Base-by-base conservation (phyloP, 2,797 vertebrate genomes). In the Danio albolineatus region DNA sequence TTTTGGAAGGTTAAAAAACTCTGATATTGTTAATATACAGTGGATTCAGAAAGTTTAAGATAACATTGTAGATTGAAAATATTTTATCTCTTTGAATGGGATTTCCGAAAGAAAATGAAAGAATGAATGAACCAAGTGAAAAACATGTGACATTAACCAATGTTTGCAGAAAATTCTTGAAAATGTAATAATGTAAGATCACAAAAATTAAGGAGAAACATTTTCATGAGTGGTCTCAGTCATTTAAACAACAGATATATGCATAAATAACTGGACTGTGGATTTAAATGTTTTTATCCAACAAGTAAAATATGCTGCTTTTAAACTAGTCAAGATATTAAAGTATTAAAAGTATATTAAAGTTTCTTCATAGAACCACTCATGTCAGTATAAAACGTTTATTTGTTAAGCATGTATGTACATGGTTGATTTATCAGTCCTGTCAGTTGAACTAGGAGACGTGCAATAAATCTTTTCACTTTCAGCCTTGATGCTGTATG, bases 401-500 rank as follows among this genome's bases (percentile, higher is more conserved):
- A n/a, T n/a, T n/a, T n/a, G n/a, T n/a, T n/a, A 71, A 46, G 44
- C 48, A 19, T 0, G 44, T 51, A 46, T 5, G 19, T 48, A 12
- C 13, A 39, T 39, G 19, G n/a, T 16, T 12, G 17, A n/a, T 43
- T 57, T 2, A 43, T 66, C 7, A 48, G n/a, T 21, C 38, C 48
- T 51, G 21, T 69, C 65, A 51, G 4, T 38, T 69, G 66, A n/a
- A n/a, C n/a, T n/a, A n/a, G n/a, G 41, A 21, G 19, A 66, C 28
- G 14, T 17, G 19, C 46, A 10, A 17, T 10, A 10, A 69, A 51
- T n/a, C n/a, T n/a, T n/a, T n/a, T n/a, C n/a, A n/a, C n/a, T 69
- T 14, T 69, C 14, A 69, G 48, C 7, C 14, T 53, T 3, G 17
- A 10, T 9, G 10, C 17, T 54, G 21, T 43, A n/a, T 0, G 4